Base-by-base conservation (phyloP, 2,113 vertebrate genomes). In the Budorcas taxicolor region DNA sequence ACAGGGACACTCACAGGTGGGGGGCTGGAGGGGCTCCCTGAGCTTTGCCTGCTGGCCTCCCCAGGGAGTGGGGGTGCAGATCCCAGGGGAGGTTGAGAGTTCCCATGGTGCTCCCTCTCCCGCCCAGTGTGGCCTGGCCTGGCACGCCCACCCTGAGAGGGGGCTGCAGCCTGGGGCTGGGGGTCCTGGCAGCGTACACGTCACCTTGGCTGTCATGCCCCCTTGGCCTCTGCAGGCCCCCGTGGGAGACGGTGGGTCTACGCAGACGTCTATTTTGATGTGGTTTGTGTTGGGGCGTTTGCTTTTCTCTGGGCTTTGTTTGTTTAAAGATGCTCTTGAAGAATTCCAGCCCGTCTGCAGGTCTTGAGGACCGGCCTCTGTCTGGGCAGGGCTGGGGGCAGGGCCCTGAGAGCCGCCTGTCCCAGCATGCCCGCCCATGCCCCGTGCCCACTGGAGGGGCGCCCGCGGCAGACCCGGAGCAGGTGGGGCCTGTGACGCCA, bases 281-380 rank as follows among this genome's bases (percentile, higher is more conserved):
- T 74, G 88, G 64, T 94, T 58, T 87, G 64, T 52, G 52, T 78
- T 85, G 16, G 25, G 88, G 27, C 29, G 21, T 47, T 96, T 94
- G 83, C 82, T 87, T 96, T 95, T 76, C 92, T 96, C 91, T 90
- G 3, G 17, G 88, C 94, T 98, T 94, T 98, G 96, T 96, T 98
- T 97, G 94, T 84, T 92, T 97, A 96, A 94, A 97, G 97, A 96
- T 95, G 95, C 82, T 96, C 81, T 89, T 90, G 90, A 83, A 96
- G 93, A 90, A 95, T 97, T 96, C 58, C 88, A 97, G 55, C 76
- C 82, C 31, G 58, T 45, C 92, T 92, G 43, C 50, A 81, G 71
- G 80, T n/a, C 16, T 74, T 0, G 0, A 80, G 84, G 94, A 87
- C 74, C 80, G 47, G 64, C 84, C 96, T 97, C 92, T 94, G 92